Evolutionary conservation across 2,113 vertebrate species (phyloP).

Genomic region (Phalacrocorax carbo): DNA sequence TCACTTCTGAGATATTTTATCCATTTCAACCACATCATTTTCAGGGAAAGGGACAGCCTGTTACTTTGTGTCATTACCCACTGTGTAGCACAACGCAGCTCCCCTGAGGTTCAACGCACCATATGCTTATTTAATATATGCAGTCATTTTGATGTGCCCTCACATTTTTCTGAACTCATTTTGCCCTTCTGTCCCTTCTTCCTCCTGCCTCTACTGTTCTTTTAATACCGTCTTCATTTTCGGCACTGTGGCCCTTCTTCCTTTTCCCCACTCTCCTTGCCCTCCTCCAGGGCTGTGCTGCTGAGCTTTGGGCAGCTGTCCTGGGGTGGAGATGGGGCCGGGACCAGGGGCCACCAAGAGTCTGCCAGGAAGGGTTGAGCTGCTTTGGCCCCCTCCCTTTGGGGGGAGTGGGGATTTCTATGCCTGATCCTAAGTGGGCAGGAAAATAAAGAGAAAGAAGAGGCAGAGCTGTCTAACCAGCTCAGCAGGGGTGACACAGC

Average conservation of each 20-base stretch:
- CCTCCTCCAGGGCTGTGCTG: background rate
- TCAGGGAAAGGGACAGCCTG: background rate
- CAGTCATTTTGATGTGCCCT: background rate
- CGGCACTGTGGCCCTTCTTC: background rate
- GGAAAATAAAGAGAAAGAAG: background rate
- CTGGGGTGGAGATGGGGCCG: background rate
- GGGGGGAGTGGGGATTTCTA: background rate
- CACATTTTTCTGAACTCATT: background rate
- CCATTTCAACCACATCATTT: background rate
- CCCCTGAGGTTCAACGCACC: background rate
- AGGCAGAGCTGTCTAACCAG: background rate
- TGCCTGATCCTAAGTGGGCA: background rate
- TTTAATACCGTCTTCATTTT: background rate
- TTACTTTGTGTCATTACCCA: background rate
- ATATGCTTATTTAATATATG: background rate
- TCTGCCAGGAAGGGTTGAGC: accelerated
- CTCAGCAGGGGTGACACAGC: background rate
- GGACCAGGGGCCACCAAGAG: background rate
- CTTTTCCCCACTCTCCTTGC: background rate
- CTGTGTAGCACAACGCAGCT: background rate
- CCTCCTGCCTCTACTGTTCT: background rate
- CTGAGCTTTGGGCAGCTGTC: background rate
- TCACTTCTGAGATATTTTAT: background rate
- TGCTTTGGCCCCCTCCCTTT: background rate
- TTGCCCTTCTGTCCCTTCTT: background rate